Evolutionary conservation across 2,113 vertebrate species (phyloP), one percentile per base, ranked within the genome.

Genomic region (Perccottus glenii): DNA sequence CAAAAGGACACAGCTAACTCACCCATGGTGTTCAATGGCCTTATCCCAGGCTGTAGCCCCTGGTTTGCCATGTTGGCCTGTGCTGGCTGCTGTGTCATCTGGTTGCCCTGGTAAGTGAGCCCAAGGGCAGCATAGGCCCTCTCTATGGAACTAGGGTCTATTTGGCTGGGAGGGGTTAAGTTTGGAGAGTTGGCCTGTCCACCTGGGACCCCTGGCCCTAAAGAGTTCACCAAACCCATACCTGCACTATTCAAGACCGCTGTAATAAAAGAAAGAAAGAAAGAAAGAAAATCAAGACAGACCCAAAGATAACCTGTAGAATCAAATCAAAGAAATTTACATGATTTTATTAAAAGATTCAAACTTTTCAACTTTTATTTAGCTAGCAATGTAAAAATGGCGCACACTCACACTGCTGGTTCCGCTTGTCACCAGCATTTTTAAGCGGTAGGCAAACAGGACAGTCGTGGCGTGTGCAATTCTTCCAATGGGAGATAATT

Each of bases 401-500:
- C 5, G 63, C 60, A 87, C 44, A 91, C 96, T 94, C 91, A 99
- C 97, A 94, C 80, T 99, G 97, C 77, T 99, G 97, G 85, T 96
- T 97, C 88, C 96, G 91, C 92, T 98, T 99, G 92, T 99, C 97
- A 11, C 97, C 97, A 63, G 97, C 97, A 55, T 98, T 99, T 93
- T 99, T 99, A 64, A 99, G 93, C 8, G 97, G 97, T 70, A 99
- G 92, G 87, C 97, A 99, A 5, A 99, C 97, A 68, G 97, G 97
- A 93, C 97, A 99, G 87, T 99, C 98, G 5, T 98, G 98, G 60
- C 97, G 91, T 0, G 98, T 99, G 91, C 98, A 99, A 60, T 99
- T 99, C 92, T 99, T 99, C 98, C 98, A 99, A 90, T 99, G 98
- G 8, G 98, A 99, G 92, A 99, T 99, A 91, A 99, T 99, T 94